Conservation (phyloP, 1,140 invertebrate species). For the Drosophila gunungcola region DNA sequence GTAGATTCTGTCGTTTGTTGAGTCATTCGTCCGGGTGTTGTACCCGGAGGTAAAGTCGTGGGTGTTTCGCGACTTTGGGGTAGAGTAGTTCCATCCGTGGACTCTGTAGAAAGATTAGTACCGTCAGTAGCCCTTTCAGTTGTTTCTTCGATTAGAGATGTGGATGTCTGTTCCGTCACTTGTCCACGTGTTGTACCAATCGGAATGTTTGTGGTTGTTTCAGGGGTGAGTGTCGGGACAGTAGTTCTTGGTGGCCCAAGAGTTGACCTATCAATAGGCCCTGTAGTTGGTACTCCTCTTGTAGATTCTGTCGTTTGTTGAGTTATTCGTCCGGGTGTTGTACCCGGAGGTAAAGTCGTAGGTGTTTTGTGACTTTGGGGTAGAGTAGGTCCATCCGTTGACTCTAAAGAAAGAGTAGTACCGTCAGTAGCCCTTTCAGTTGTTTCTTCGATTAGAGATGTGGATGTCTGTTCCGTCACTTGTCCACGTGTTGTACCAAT, state of each 20-base stretch:
- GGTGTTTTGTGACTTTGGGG: background rate
- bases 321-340: background rate
- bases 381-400: background rate
- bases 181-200: too few relatives aligned
- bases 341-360: background rate
- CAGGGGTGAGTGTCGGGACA: too few relatives aligned
- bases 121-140: too few relatives aligned
- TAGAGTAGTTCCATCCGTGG: too few relatives aligned
- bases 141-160: too few relatives aligned
- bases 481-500: background rate
- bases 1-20: constrained; percentile 2
- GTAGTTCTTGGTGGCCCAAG: background rate
- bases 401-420: too few relatives aligned
- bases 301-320: constrained; percentile 2
- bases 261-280: background rate
- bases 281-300: background rate
- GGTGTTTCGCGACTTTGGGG: too few relatives aligned
- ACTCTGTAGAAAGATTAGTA: too few relatives aligned
- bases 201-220: too few relatives aligned
- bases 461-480: background rate
- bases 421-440: background rate
- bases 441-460: background rate
- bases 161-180: too few relatives aligned
- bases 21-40: background rate
- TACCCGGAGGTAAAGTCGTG: background rate